Percentiles rank a stretch among this genome's conserved stretches.
phyloP scores from a whole-genome alignment of 2,797 vertebrate genomes.

The Phrynocephalus guinanensis region DNA sequence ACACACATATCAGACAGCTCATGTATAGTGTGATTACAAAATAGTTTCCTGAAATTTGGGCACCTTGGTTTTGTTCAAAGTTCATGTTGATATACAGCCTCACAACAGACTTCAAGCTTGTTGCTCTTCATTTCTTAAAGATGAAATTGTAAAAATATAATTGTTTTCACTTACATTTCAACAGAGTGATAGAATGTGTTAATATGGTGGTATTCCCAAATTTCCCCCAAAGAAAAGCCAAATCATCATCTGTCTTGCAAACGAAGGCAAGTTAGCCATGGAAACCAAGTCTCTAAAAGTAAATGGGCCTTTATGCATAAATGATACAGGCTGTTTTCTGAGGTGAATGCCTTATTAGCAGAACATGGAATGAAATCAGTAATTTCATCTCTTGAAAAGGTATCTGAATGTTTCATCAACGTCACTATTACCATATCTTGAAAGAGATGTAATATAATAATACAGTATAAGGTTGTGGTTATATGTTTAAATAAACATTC shows the following conservation, averaged over 20 bases:
- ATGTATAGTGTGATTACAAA: no score
- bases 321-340: neutral
- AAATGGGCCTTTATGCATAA: neutral
- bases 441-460: conserved; percentile 7
- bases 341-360: neutral
- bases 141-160: neutral
- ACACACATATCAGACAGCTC: no score
- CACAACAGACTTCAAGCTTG: neutral
- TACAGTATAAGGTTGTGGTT: conserved; percentile 63
- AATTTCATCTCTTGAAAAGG: neutral
- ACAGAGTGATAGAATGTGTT: neutral
- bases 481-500: conserved; percentile 56
- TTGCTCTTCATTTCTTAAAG: neutral
- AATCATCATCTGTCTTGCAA: conserved; percentile 23
- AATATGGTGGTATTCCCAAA: conserved; percentile 7
- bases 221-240: conserved; percentile 8
- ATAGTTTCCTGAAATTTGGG: neutral
- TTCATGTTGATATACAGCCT: neutral
- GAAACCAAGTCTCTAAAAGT: conserved; percentile 3
- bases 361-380: neutral
- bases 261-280: conserved; percentile 9
- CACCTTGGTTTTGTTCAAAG: neutral
- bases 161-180: conserved; percentile 22
- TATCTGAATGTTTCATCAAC: neutral
- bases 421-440: neutral